These are phyloP conservation scores for Lordiphosa mommai DNA, from an alignment of 1,140 invertebrate genomes.

Conservation along the genomic window DNA sequence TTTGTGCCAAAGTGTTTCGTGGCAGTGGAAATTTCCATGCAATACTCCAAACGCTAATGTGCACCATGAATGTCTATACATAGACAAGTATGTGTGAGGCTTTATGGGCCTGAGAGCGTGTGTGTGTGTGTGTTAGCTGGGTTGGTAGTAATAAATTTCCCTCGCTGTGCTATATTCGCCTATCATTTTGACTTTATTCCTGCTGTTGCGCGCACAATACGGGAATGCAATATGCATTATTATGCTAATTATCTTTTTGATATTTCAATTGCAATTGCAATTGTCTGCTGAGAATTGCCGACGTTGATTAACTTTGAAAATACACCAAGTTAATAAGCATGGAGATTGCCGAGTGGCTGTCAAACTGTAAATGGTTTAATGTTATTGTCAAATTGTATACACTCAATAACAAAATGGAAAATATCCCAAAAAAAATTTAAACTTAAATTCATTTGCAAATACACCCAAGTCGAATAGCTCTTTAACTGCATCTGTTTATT, in stretches of 20 bases:
- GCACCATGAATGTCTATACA: slow-evolving; percentile 29
- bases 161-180: slow-evolving; percentile 36
- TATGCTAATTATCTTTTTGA: slow-evolving; percentile 67
- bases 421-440: too few relatives aligned
- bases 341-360: too few relatives aligned
- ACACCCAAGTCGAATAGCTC: too few relatives aligned
- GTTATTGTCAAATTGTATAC: too few relatives aligned
- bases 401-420: too few relatives aligned
- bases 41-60: slow-evolving; percentile 54
- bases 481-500: too few relatives aligned
- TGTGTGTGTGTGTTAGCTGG: slow-evolving; percentile 15
- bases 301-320: background rate
- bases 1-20: slow-evolving; percentile 73
- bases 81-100: slow-evolving; percentile 11
- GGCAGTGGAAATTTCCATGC: slow-evolving; percentile 31
- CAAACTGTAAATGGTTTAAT: too few relatives aligned
- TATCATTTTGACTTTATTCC: slow-evolving; percentile 60
- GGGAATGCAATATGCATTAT: slow-evolving; percentile 43
- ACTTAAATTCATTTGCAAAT: too few relatives aligned
- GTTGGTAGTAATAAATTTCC: slow-evolving; percentile 60
- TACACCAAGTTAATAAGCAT: too few relatives aligned
- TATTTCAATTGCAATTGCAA: slow-evolving; percentile 59
- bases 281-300: slow-evolving; percentile 15
- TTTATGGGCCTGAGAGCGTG: background rate
- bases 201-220: slow-evolving; percentile 15